Evolutionary conservation across 1,140 invertebrate genomes (phyloP), one percentile per base, ranked within the genome.

Genomic region (Caenorhabditis tropicalis): DNA sequence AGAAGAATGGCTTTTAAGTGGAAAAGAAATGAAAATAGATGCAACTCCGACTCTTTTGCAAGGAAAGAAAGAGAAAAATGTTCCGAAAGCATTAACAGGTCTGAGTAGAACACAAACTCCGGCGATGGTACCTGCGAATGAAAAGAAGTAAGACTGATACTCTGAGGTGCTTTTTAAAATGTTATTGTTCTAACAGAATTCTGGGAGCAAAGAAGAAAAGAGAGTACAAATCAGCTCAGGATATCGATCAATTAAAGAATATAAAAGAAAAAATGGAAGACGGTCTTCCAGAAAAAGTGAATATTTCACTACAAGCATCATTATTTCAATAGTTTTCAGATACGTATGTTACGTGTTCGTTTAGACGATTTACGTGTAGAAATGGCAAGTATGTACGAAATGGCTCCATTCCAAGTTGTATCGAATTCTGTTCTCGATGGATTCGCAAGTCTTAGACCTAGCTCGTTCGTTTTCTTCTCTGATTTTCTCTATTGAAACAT

Each of bases 391-490:
- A 74, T 74, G 65, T 46, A 74, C 19, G 65, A 74, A 74, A n/a
- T 74, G n/a, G 65, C 65, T 33, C 65, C 65, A 74, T 74, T 74
- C 36, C 65, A 74, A 74, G 43, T 74, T 31, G 65, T 74, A n/a
- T 74, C 65, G 7, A 74, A 74, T n/a, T 9, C 65, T 2, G 65
- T 74, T 46, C 65, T 74, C 9, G 65, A 74, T 74, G 21, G 65
- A 36, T 74, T 74, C 24, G 65, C 65, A 1, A 74, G 33, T 46
- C 9, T 74, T 3, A 39, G 65, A 43, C 65, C 65, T 12, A 74
- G 36, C 65, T 74, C 65, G 65, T 74, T 19, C 5, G 33, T 24
- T 74, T 74, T 46, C 0, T 27, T 65, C 6, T 65, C 31, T 15
- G 1, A 43, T 3, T 16, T 46, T 24, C 65, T 15, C 3, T 27